Evolutionary conservation across 1,140 invertebrate species (phyloP), one percentile per base, ranked within the genome.

Genomic region (Bradysia coprophila): DNA sequence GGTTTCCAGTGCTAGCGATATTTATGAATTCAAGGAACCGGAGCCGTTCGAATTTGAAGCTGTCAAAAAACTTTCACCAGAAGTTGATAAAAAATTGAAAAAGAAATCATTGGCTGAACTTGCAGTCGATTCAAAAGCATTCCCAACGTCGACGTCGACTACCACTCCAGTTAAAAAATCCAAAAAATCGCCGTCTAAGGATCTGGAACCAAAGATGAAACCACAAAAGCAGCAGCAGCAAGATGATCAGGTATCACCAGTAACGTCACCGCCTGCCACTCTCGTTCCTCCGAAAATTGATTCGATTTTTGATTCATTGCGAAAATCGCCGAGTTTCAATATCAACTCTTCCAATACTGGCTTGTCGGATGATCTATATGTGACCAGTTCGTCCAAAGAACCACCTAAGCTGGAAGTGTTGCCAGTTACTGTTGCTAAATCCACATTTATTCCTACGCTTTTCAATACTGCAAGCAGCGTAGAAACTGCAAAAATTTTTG

Each of bases 11-110:
- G n/a, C n/a, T n/a, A n/a, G 38, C 49, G 83, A 86, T 57, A 74
- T 86, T 53, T 89, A 89, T 49, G 84, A 89, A 57, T 89, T 89
- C 51, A 87, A 87, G 59, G 84, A 89, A 62, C 81, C 81, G 1
- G 83, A 88, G 59, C 81, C 82, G 0, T 86, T 86, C 51, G 81
- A 86, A 56, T 76, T 85, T 48, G 79, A 84, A 39, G 23, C 20
- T 63, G 56, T 57, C 64, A 55, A 39, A 48, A 45, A 38, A 43
- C 42, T 39, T 47, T 52, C 19, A 57, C 23, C 41, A 23, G 45
- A 48, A 31, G 49, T 31, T 38, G 42, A 44, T 10, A 52, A 49
- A 32, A 45, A 50, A 32, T 15, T 24, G 10, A 47, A 47, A 33
- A 21, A 28, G 37, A 33, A 42, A 34, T 3, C 28, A 42, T 5